Percentiles rank a stretch among this genome's conserved stretches.
Conservation (phyloP, 2,797 vertebrate genomes). For the Bucorvus abyssinicus region DNA sequence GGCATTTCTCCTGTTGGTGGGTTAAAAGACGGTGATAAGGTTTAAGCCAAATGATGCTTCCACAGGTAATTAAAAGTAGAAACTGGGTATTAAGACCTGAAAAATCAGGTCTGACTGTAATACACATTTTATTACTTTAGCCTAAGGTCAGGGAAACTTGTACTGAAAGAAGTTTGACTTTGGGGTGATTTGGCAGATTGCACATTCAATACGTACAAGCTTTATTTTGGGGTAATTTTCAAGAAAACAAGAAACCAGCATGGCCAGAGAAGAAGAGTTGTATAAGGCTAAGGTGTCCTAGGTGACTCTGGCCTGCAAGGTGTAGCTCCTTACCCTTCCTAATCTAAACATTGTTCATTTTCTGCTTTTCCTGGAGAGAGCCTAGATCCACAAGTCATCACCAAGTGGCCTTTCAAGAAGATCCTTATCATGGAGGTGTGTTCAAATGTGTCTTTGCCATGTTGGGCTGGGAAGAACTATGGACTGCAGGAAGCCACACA, state of each 20-base stretch:
- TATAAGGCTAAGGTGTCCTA: not conserved
- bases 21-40: not conserved
- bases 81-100: not conserved
- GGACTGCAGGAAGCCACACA: not conserved
- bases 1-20: not conserved
- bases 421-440: not conserved
- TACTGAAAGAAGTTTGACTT: not conserved
- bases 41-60: not conserved
- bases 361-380: not conserved
- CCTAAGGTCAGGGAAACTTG: not conserved
- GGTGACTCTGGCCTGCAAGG: not conserved
- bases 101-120: not conserved
- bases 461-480: not conserved
- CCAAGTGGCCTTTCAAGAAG: not conserved
- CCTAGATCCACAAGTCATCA: not conserved
- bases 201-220: not conserved
- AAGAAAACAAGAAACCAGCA: not conserved
- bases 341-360: not conserved
- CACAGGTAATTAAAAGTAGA: not conserved
- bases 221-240: not conserved
- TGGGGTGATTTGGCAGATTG: not conserved
- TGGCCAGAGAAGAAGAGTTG: not conserved
- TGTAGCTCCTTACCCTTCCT: not conserved
- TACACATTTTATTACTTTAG: not conserved
- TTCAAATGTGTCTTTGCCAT: not conserved